These are phyloP conservation scores for Volucella bombylans DNA, from an alignment of 2,888 invertebrate species.

Conservation along the genomic window DNA sequence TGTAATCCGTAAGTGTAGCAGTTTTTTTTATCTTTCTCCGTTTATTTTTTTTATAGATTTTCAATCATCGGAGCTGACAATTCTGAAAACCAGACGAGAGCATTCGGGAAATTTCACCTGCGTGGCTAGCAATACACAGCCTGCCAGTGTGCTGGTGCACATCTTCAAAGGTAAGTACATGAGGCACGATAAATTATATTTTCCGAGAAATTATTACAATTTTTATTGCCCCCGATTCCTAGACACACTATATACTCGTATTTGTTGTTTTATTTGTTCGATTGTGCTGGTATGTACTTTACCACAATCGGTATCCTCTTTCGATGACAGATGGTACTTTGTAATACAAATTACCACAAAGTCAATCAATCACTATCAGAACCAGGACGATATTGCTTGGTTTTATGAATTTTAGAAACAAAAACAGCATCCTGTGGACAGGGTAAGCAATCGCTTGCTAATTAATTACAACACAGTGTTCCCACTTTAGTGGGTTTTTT, in stretches of 20 bases:
- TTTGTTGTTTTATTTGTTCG: not conserved
- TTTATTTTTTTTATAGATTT: conserved; percentile 78
- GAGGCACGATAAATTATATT: not conserved
- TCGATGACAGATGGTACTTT: not conserved
- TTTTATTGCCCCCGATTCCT: too few species aligned
- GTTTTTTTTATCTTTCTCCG: conserved; percentile 15
- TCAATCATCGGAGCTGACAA: conserved; percentile 82
- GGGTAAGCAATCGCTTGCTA: conserved; percentile 6
- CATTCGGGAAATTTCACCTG: conserved; percentile 95
- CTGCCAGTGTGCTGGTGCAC: conserved; percentile 93
- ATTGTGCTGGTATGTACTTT: not conserved
- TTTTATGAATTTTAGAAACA: not conserved
- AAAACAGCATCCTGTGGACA: not conserved
- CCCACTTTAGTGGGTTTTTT: too few species aligned
- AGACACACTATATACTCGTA: not conserved
- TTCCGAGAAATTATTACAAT: conserved; percentile 1
- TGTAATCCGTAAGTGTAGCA: not conserved
- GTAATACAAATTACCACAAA: not conserved
- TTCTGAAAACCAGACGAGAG: conserved; percentile 84
- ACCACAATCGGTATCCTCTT: not conserved
- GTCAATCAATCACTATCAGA: conserved; percentile 26
- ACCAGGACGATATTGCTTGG: too few species aligned
- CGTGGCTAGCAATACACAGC: conserved; percentile 93
- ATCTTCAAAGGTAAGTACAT: conserved; percentile 90
- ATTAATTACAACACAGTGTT: conserved; percentile 19